Evolutionary conservation across 1,140 invertebrate species (phyloP), one percentile per base, ranked within the genome.

Genomic region (Hyles vespertilio): DNA sequence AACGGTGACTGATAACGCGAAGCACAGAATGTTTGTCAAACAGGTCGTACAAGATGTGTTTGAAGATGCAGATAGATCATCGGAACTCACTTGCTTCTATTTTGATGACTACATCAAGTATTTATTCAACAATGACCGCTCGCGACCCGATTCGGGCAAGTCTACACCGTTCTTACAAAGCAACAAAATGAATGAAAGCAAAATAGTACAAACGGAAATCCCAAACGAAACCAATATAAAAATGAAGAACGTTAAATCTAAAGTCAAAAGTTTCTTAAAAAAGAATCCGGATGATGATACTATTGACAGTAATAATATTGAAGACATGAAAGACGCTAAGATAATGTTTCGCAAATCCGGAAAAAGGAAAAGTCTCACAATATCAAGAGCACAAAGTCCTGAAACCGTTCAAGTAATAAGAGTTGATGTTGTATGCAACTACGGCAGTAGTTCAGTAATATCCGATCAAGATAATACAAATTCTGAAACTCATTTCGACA

Each of bases 391-490:
- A 8, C 85, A 82, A 46, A 89, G 84, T 58, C 89, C 89, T 2
- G 87, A 88, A 51, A 90, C 86, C 1, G 72, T 89, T 5, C 87
- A 90, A 73, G 75, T 90, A 3, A 90, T 90, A 40, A 77, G 89
- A 71, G 84, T 90, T 0, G 87, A 89, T 61, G 87, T 90, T 22
- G 76, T 87, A 32, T 85, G 81, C 58, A 84, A 85, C 61, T 74
- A 82, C 56, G 76, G 69, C 32, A 58, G 58, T 36, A 72, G 67
- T 50, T 78, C 81, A 5, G 63, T 67, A n/a, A 56, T 71, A 12
- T 79, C 77, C 45, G 72, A 82, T 59, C 70, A 71, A 51, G 77
- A 79, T 52, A 83, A 70, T 67, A 53, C 58, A 36, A 22, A 69
- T 49, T 56, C 48, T n/a, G 55, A 66, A n/a, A 43, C 8, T 43